Evolutionary conservation across 2,888 invertebrate genomes (phyloP), one percentile per base, ranked within the genome.

Genomic region (Macaria liturata): DNA sequence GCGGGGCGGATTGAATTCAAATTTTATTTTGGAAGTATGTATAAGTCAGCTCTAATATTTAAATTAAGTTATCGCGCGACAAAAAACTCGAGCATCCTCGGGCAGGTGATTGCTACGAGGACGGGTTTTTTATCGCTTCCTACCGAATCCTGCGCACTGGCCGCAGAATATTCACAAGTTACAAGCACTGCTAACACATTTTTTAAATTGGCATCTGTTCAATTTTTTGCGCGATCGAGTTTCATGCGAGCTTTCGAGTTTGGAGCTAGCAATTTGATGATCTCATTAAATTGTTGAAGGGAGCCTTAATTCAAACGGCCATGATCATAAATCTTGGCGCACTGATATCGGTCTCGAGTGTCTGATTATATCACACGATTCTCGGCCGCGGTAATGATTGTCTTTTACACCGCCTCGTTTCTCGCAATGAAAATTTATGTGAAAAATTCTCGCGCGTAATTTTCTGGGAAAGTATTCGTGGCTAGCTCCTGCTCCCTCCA

Each of bases 261-360:
- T 70, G 63, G 60, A 57, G 53, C 64, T 62, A 61, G 60, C 59
- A 63, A 68, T 68, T 68, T 68, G 73, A 74, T 75, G 75, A 75
- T 70, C 72, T 75, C 75, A 75, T 68, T 62, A 60, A 70, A 69
- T 70, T 72, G 64, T 68, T 60, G 67, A 69, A 68, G 66, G 63
- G 65, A 66, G 69, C 65, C 65, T 64, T 59, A 61, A 65, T 68
- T 55, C 61, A 54, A 64, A 67, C 66, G 45, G 54, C 60, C 61
- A 59, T 60, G 59, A 56, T 57, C 56, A 61, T 65, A 60, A 67
- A 60, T 66, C 61, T 58, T 55, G 30, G 30, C 6, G 45, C 46
- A 40, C 43, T 54, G 50, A 57, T 57, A 59, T 32, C 50, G 32
- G 55, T 47, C 46, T 54, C 50, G 43, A 43, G 52, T 61, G 48